Evolutionary conservation across 2,888 invertebrate species (phyloP), one percentile per base, ranked within the genome.

Genomic region (Iphiclides podalirius): DNA sequence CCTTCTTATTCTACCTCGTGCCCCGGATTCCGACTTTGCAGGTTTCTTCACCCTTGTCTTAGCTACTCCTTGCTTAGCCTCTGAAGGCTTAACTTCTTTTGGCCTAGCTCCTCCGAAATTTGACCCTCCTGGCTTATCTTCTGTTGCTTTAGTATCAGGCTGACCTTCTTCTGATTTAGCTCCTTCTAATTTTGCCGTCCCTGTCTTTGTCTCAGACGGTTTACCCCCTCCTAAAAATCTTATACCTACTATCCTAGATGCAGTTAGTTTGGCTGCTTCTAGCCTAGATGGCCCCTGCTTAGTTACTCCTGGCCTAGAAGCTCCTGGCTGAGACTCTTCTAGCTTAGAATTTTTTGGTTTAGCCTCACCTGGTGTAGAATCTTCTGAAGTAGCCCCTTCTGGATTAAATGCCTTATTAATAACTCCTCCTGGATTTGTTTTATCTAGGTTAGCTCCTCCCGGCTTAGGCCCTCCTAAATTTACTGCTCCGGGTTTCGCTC

Each of bases 1-100:
- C 31, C 31, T 31, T 31, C 31, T 1, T 20, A 58, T 63, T 41
- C 55, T 63, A 1, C 55, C 55, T 4, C 70, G 16, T 1, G 61
- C 43, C 8, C 52, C 36, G 4, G 61, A 45, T 0, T 68, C 70
- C 28, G 40, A 15, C 7, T n/a, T 40, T 1, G 15, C 11, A 4
- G 58, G 40, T 47, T 49, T 55, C 1, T 60, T 47, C 7, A 48
- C 52, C 38, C 53, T 17, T 1, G 3, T 8, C 12, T 31, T 12
- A 31, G 12, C 11, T 31, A 7, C 31, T 2, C 1, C 4, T 31
- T 1, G 11, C 12, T 31, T 31, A 2, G 31, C 11, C 4, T 12
- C 31, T 31, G 2, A 4, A n/a, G 11, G 11, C 11, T 31, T 31
- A 31, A 11, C 31, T 4, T 6, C 28, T 28, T 2, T n/a, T 31